A percentile compares a stretch with the other conserved stretches of the same genome.
These are phyloP conservation scores for Phaethon lepturus DNA, from an alignment of 2,113 vertebrate genomes.

Conservation along the genomic window DNA sequence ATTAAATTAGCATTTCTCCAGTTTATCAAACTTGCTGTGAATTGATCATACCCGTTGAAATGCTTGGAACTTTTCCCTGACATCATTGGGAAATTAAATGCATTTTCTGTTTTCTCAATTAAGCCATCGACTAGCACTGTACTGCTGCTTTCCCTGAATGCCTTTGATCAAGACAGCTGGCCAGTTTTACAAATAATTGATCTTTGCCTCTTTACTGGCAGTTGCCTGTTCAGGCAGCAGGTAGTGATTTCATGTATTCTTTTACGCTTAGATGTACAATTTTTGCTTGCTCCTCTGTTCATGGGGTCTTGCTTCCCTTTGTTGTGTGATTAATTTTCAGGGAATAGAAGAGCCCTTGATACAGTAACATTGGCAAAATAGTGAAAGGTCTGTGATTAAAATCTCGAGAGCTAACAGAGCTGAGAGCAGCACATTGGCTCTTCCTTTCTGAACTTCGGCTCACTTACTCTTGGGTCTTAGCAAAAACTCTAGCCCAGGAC, in stretches of 20 bases:
- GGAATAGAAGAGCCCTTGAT: neutral
- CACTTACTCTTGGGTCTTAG: neutral
- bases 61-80: neutral
- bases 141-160: neutral
- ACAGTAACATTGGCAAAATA: neutral
- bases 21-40: neutral
- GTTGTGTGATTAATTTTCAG: neutral
- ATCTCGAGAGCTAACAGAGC: neutral
- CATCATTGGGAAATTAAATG: neutral
- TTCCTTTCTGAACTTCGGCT: neutral
- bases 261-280: neutral
- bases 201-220: neutral
- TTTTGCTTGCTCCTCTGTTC: fast-evolving
- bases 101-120: neutral
- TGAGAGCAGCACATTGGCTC: neutral
- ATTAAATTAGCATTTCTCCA: neutral
- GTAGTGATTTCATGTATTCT: neutral
- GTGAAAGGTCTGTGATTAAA: neutral
- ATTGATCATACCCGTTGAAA: neutral
- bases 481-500: neutral
- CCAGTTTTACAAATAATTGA: neutral
- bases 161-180: neutral
- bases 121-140: neutral
- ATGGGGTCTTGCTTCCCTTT: fast-evolving
- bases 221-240: neutral